Base-by-base conservation (phyloP, 1,140 invertebrate genomes). In the Bombus pascuorum region DNA sequence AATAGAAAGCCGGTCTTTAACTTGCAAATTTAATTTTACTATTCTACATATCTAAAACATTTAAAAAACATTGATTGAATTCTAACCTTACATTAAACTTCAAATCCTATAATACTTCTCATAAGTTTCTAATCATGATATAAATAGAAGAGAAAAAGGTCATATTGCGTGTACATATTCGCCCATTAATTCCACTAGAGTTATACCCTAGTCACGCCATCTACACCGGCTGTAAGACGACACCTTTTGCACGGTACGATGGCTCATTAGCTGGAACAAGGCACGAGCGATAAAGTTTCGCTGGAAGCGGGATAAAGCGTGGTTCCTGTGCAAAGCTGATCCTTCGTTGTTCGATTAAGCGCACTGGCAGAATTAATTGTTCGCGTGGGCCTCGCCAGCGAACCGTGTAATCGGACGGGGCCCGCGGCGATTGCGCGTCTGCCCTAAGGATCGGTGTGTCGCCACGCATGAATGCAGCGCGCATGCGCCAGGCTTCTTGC, bases 401-500 rank as follows among this genome's bases (percentile, higher is more conserved):
- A 80, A 15, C 59, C 47, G 85, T 77, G 71, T 83, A 83, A 89
- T 72, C 62, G 57, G 70, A 34, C 84, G 28, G 83, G 66, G n/a
- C 73, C 81, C 34, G 25, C 25, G 34, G 12, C 76, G 47, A 72
- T 3, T 59, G 70, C 32, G 32, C 13, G 44, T n/a, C 53, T 8
- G n/a, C 57, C 73, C 42, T 25, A 13, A 44, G 22, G 18, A 39
- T 57, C 47, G 25, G 39, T 37, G 22, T 65, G 22, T 34, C 28
- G 39, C 39, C 32, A 39, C 10, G 62, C 78, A 66, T 65, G 76
- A 85, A 85, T 5, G 70, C 37, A 15, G 37, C 25, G 28, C 75
- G 37, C 75, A 39, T 59, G 75, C 57, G 85, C 59, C 80, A 25
- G 90, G 90, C 89, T 91, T 91, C 90, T 70, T 62, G 73, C 66